phyloP scores from a whole-genome alignment of 1,140 invertebrate genomes.

The Zaprionus camerounensis region DNA sequence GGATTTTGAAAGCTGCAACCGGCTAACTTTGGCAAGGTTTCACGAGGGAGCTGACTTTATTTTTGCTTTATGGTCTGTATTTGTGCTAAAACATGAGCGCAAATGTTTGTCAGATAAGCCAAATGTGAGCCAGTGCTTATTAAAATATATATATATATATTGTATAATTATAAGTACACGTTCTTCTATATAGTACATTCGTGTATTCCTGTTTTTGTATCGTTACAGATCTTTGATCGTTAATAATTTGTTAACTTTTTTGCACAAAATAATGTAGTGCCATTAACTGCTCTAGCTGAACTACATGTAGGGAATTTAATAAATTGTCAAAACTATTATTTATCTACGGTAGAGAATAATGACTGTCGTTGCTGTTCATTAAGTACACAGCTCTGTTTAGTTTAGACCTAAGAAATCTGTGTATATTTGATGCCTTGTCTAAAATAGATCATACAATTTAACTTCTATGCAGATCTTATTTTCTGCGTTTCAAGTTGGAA shows the following conservation, averaged over 20 bases:
- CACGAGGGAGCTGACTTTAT: not conserved
- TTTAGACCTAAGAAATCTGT: not conserved
- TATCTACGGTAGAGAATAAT: not conserved
- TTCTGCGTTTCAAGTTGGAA: not conserved
- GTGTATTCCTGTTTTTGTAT: too few species aligned
- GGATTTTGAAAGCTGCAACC: constrained; percentile 16
- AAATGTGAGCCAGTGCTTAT: not conserved
- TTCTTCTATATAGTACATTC: not conserved
- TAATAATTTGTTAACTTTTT: not conserved
- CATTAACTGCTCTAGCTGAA: too few species aligned
- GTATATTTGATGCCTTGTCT: not conserved
- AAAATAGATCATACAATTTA: too few species aligned
- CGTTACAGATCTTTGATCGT: too few species aligned
- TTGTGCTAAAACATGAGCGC: constrained; percentile 16
- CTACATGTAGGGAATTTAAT: too few species aligned
- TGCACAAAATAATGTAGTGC: not conserved
- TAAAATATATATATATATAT: not conserved
- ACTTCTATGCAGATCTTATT: too few species aligned
- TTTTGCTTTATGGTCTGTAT: constrained; percentile 17
- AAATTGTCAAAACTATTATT: too few species aligned
- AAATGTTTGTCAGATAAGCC: constrained; percentile 30
- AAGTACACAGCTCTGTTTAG: not conserved
- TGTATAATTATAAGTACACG: not conserved
- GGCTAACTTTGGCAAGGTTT: constrained; percentile 7
- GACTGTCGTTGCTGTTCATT: not conserved